Base-by-base conservation (phyloP, 2,797 vertebrate genomes). In the Pogoniulus pusillus region DNA sequence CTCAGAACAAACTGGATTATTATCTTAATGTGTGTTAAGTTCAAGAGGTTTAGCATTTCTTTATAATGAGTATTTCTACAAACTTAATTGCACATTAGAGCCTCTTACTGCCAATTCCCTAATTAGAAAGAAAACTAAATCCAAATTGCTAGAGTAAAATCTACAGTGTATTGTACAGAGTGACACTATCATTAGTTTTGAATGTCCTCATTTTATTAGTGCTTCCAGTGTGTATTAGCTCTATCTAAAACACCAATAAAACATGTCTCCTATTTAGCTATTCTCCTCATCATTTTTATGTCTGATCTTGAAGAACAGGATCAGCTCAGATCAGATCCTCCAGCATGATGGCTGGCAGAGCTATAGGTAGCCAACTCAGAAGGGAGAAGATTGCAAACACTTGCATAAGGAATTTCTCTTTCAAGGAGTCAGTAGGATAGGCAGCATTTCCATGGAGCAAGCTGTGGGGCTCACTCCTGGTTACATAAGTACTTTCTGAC, bases 1-100 rank as follows among this genome's bases (percentile, higher is more conserved):
- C 91, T 78, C 85, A 93, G 88, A 89, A 81, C 80, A 94, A 78
- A 81, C 34, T 76, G 90, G 30, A 73, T 89, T 75, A 87, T 91
- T 94, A 90, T 85, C 93, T 91, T 75, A 77, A 89, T 51, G 53
- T 73, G 63, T 69, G 32, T 20, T 20, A 96, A 87, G 70, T 87
- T 95, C 79, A 93, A 59, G 76, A 79, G 34, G 32, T 58, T 91
- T 82, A 90, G 66, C 74, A 68, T 77, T 90, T 90, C 30, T 76
- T 57, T 55, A 35, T 66, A 49, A 89, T 15, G 37, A 74, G 37
- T 69, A 63, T 60, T 86, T 93, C 39, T 85, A 84, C 53, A 74
- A 58, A 74, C 51, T 82, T 79, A 90, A 79, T 43, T 69, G 62
- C 60, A 82, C 53, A 8, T 69, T 82, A 89, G 35, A 82, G 35